These are phyloP conservation scores for Drosophila anceps DNA, from an alignment of 2,888 invertebrate species.

Conservation along the genomic window DNA sequence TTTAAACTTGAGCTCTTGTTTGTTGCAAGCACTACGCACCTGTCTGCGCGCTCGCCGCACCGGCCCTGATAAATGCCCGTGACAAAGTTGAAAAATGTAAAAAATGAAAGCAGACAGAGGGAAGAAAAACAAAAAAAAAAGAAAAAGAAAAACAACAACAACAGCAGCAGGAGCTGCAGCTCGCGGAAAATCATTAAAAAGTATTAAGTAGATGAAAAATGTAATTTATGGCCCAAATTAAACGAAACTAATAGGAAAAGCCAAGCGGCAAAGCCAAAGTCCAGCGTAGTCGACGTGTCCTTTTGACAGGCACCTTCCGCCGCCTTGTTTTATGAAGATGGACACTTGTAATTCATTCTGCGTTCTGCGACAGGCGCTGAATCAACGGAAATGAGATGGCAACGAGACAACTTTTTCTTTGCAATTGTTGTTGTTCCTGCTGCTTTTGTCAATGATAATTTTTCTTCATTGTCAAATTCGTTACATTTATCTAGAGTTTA, in stretches of 20 bases:
- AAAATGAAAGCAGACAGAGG: slow-evolving; percentile 17
- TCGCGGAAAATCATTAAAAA: slow-evolving; percentile 74
- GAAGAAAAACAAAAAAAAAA: not conserved
- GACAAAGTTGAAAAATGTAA: slow-evolving; percentile 53
- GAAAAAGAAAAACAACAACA: not conserved
- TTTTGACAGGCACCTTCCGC: slow-evolving; percentile 79
- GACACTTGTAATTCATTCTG: slow-evolving; percentile 80
- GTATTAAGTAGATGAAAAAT: slow-evolving; percentile 79
- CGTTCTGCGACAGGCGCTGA: slow-evolving; percentile 66
- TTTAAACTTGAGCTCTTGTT: slow-evolving; percentile 41
- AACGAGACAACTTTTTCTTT: slow-evolving; percentile 59
- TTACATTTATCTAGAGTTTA: slow-evolving; percentile 35
- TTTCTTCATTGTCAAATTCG: slow-evolving; percentile 48
- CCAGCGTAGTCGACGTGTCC: slow-evolving; percentile 58
- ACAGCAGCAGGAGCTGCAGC: slow-evolving; percentile 10
- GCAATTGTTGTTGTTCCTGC: slow-evolving; percentile 24
- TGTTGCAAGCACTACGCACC: slow-evolving; percentile 33
- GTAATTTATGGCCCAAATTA: slow-evolving; percentile 79
- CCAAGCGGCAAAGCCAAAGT: slow-evolving; percentile 54
- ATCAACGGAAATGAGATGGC: slow-evolving; percentile 77
- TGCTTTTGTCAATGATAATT: slow-evolving; percentile 56
- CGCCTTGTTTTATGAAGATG: slow-evolving; percentile 80
- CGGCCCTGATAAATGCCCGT: slow-evolving; percentile 37
- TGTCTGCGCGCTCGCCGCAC: slow-evolving; percentile 13
- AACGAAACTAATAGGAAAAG: slow-evolving; percentile 80